Base-by-base conservation (phyloP, 1,140 invertebrate genomes). In the Caerostris darwini region DNA sequence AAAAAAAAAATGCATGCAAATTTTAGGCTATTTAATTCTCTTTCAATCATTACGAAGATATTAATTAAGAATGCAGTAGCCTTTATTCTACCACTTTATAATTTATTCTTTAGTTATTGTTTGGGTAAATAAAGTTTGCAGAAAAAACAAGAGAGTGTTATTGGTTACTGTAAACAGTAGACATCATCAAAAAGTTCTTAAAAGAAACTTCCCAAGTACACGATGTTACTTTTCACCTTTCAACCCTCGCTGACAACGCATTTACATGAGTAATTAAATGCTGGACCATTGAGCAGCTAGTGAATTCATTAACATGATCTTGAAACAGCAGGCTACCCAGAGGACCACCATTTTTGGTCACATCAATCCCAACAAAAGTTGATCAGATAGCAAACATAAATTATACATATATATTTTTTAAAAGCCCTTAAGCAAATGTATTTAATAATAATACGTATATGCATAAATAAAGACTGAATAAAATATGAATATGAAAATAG, bases 261-360 rank as follows among this genome's bases (percentile, higher is more conserved):
- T 90, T 90, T 90, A 57, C 88, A 90, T 90, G 61, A 58, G 54
- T 77, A 90, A 90, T 90, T 90, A 90, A 90, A 90, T 57, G 88
- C 7, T 12, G 50, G 64, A 64, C 14, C 67, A 88, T 71, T 53
- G 88, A 90, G 34, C 85, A n/a, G 59, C 85, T 19, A 61, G 57
- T 50, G 85, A 87, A 87, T 87, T 87, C 85, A 87, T 87, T 87
- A 87, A 64, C 59, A 64, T 34, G 12, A 87, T 5, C 3, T 2
- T 19, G 8, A 61, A 87, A 14, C 3, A 58, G 34, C 5, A 7
- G 64, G 17, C 12, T 5, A 17, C 14, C 57, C 17, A 50, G 34
- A 56, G 57, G 5, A 10, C 54, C 82, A 5, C 17, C 82, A 56
- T 56, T 17, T 83, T 83, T 12, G 54, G 17, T n/a, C 34, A 34